Conservation (phyloP, 2,797 vertebrate genomes). For the Eulemur albifrons region DNA sequence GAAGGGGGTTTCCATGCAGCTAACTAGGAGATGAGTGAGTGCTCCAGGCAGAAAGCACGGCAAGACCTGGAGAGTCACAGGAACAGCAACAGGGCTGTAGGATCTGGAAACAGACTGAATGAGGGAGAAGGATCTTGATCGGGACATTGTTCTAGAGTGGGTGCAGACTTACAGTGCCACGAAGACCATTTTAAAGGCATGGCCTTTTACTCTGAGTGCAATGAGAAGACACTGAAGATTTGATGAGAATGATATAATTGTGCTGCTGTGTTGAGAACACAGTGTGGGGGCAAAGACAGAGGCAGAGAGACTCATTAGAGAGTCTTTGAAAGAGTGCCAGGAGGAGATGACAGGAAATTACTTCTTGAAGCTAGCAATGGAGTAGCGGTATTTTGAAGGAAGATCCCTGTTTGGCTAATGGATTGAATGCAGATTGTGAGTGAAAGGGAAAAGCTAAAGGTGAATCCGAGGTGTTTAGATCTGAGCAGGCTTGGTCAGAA, state of each 20-base stretch:
- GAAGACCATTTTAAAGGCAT: no score
- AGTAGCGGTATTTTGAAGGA: background rate
- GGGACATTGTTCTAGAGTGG: background rate
- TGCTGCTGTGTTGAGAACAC: background rate
- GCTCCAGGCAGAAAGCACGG: background rate
- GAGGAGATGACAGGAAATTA: background rate
- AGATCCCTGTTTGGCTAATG: background rate
- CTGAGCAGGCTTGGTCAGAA: background rate
- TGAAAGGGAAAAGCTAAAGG: background rate
- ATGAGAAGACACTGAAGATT: background rate
- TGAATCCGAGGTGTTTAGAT: background rate
- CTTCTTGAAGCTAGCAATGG: no score
- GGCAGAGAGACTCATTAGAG: background rate
- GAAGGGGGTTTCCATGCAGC: background rate
- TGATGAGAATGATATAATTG: background rate
- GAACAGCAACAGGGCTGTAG: background rate
- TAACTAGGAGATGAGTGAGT: background rate
- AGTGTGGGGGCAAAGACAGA: background rate
- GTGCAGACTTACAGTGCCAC: background rate
- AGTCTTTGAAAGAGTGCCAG: background rate
- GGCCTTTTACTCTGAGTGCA: background rate
- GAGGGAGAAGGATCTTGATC: background rate
- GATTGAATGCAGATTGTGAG: background rate
- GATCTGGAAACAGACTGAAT: background rate
- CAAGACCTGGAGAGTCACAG: background rate